phyloP scores from a whole-genome alignment of 2,888 invertebrate species.

The Cephus pygmeus region DNA sequence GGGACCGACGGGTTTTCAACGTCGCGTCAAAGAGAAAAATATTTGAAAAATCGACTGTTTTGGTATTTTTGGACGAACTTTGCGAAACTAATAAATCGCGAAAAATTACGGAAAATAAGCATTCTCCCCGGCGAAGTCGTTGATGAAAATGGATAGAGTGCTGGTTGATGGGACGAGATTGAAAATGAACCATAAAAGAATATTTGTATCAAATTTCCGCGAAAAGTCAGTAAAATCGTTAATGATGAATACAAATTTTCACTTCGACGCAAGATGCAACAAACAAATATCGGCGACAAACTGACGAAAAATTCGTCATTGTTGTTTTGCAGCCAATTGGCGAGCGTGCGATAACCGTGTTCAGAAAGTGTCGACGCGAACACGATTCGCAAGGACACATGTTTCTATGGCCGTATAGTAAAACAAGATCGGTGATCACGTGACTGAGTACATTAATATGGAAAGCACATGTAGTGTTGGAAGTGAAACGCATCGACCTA shows the following conservation, averaged over 20 bases:
- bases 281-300: not conserved
- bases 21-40: not conserved
- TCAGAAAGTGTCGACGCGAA: not conserved
- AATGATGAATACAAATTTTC: not conserved
- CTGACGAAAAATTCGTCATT: not conserved
- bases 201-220: too few relatives aligned
- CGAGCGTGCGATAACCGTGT: not conserved
- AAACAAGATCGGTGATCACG: not conserved
- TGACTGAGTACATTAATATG: not conserved
- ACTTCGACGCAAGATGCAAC: not conserved
- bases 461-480: not conserved
- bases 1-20: not conserved
- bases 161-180: too few relatives aligned
- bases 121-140: not conserved
- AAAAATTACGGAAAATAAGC: not conserved
- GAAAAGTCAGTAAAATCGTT: too few relatives aligned
- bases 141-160: not conserved
- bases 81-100: conserved; percentile 18
- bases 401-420: not conserved
- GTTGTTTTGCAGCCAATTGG: not conserved
- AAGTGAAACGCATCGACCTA: conserved; percentile 2
- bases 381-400: not conserved
- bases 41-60: conserved; percentile 6
- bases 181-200: too few relatives aligned
- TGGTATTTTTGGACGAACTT: conserved; percentile 28